phyloP scores from a whole-genome alignment of 2,113 vertebrate genomes.

The Mustela lutreola region DNA sequence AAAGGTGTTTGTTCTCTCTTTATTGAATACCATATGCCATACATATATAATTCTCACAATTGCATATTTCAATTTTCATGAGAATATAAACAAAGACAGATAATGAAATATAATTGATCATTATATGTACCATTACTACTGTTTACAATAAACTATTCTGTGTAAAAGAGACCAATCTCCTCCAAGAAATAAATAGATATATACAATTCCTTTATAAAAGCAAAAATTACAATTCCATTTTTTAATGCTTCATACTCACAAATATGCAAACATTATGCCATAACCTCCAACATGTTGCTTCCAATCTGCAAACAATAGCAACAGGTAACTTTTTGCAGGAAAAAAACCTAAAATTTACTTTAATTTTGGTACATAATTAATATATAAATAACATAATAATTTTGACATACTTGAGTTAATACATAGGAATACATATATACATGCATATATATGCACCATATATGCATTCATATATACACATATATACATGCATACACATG shows the following conservation, averaged over 20 bases:
- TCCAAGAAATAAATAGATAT: not conserved
- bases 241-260: not conserved
- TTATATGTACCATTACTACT: not conserved
- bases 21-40: conserved; percentile 7
- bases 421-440: not conserved
- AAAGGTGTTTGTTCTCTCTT: conserved; percentile 57
- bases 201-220: not conserved
- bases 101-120: conserved; percentile 61
- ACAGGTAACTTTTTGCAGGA: not conserved
- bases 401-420: not conserved
- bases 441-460: not conserved
- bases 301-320: not conserved
- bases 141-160: not conserved
- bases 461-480: not conserved
- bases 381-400: too few species aligned
- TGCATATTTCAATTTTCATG: conserved; percentile 66
- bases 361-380: not conserved
- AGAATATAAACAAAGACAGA: conserved; percentile 46
- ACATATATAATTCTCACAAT: not conserved
- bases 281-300: not conserved
- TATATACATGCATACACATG: not conserved
- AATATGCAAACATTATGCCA: not conserved
- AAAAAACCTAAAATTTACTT: not conserved
- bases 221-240: not conserved
- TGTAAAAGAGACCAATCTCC: not conserved